These are phyloP conservation scores for Lerema accius DNA, from an alignment of 1,140 invertebrate genomes.

Conservation along the genomic window DNA sequence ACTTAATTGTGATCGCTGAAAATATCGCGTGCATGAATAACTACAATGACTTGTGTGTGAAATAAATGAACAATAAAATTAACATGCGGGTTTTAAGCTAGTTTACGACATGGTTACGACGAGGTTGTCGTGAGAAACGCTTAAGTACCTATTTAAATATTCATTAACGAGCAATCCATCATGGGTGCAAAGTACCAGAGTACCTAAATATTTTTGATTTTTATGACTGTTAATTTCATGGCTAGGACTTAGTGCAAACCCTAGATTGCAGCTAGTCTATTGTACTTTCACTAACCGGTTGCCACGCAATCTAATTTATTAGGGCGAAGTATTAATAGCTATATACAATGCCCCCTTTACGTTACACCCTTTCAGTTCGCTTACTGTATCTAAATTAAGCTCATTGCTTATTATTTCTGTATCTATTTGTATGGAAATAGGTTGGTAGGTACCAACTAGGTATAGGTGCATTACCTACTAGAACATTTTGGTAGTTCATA, in stretches of 20 bases:
- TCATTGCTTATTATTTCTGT: too few species aligned
- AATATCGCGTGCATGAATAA: not conserved
- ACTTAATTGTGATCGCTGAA: slow-evolving; percentile 3
- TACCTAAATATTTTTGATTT: slow-evolving; percentile 1
- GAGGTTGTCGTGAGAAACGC: slow-evolving; percentile 15
- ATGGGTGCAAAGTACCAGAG: slow-evolving; percentile 22
- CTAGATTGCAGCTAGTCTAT: slow-evolving; percentile 39
- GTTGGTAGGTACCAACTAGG: too few species aligned
- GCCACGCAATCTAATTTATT: slow-evolving; percentile 24
- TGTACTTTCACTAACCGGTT: slow-evolving; percentile 40
- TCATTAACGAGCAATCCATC: slow-evolving; percentile 39
- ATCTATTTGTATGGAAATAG: too few species aligned
- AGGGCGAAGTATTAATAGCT: slow-evolving; percentile 5
- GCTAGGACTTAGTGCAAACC: slow-evolving; percentile 20
- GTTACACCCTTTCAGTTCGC: not conserved
- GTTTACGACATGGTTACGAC: slow-evolving; percentile 11
- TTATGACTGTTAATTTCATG: not conserved
- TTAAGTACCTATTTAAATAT: slow-evolving; percentile 32
- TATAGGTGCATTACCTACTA: too few species aligned
- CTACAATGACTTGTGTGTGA: not conserved
- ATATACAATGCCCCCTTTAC: slow-evolving; percentile 12
- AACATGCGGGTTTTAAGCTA: not conserved
- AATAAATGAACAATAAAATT: not conserved
- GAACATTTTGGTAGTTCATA: too few species aligned
- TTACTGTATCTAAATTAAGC: too few species aligned